Base-by-base conservation (phyloP, 64 coral and sea anemone species). In the Stylophora pistillata region DNA sequence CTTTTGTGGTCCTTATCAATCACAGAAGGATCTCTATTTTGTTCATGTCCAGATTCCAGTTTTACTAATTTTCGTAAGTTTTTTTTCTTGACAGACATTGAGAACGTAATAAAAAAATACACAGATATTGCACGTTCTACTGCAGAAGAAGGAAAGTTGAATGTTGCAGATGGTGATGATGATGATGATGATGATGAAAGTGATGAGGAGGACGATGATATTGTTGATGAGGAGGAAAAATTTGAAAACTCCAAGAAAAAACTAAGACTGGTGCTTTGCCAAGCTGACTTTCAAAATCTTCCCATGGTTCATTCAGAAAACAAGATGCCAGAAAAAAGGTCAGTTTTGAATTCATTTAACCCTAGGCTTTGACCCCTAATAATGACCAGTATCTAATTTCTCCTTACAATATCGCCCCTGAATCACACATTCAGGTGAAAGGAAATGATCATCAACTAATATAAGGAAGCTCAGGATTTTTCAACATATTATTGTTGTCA, bases 221-320 rank as follows among this genome's bases (percentile, higher is more conserved):
- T 90, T 26, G 56, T 93, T 74, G 95, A 97, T 62, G 91, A 97
- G 55, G 91, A 78, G 30, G 88, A 76, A 31, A 85, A 84, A 23
- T 93, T 97, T 76, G 83, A 93, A 69, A 92, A 97, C 37, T 72
- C 95, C 21, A 97, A 97, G 56, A 75, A 87, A 29, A 97, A 97
- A 56, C 87, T 97, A 25, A 86, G 95, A 77, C 71, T 97, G 86
- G 95, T 97, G 26, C 71, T 97, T 37, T 90, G 87, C 56, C 95
- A 89, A 73, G 95, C 95, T 60, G 95, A 97, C 31, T 97, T 97
- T 57, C 91, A 91, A 29, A 93, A 89, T 81, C 82, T 97, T 81
- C 91, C 95, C 12, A 74, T 91, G 91, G 76, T 97, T 32, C 85
- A 86, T 71, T 79, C 95, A 53, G 89, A 81, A 13, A 82, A 88